phyloP scores from a whole-genome alignment of 2,888 invertebrate species.

The Actias luna region DNA sequence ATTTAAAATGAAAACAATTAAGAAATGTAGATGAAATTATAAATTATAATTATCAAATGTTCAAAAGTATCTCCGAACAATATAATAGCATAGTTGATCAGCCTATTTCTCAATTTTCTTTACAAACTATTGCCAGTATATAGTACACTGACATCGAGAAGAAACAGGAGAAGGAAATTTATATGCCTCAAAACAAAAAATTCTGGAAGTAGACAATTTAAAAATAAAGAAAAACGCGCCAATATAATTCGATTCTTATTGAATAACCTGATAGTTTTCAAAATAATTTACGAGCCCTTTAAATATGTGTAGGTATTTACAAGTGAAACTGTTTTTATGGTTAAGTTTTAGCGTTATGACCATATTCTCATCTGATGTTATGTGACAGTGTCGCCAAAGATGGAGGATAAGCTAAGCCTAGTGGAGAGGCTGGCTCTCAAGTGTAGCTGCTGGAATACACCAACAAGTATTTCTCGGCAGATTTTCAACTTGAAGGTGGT shows the following conservation, averaged over 20 bases:
- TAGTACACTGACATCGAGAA: background rate
- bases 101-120: background rate
- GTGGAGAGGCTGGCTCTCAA: no score
- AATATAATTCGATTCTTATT: no score
- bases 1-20: background rate
- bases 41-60: background rate
- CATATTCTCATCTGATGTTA: no score
- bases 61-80: no score
- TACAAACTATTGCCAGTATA: background rate
- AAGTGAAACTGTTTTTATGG: no score
- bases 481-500: no score
- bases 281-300: background rate
- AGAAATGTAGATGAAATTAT: background rate
- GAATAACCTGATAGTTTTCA: background rate
- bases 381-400: no score
- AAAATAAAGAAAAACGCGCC: background rate
- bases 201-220: background rate
- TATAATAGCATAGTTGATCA: background rate
- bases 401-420: no score
- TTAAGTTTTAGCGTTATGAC: no score
- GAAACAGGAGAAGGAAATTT: background rate
- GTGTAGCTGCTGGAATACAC: no score
- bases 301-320: background rate
- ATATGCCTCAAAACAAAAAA: background rate
- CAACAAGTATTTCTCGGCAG: no score